Conservation (phyloP, 35 echinoderm and acorn worm species). For the Strongylocentrotus purpuratus region DNA sequence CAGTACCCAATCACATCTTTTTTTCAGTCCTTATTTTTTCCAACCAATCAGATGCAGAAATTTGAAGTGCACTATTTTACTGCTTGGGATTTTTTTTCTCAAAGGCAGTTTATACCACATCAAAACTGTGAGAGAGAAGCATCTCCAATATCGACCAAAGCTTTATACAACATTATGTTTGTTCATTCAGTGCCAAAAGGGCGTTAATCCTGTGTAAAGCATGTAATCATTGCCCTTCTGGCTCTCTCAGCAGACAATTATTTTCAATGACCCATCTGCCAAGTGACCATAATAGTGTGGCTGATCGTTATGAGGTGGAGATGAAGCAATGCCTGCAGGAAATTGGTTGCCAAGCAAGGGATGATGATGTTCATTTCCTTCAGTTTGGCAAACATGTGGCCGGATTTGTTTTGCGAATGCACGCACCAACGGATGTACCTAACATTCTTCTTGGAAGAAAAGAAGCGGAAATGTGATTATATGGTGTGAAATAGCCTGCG, state of each 20-base stretch:
- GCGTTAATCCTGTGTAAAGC: too few relatives aligned
- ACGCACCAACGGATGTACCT: not conserved
- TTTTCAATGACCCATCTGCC: not conserved
- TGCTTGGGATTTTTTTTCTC: too few relatives aligned
- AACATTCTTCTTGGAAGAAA: not conserved
- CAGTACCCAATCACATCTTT: not conserved
- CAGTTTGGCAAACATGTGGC: not conserved
- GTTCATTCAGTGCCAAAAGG: too few relatives aligned
- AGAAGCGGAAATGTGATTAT: not conserved
- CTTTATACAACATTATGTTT: too few relatives aligned
- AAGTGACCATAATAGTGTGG: not conserved
- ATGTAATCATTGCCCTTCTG: too few relatives aligned
- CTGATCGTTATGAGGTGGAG: not conserved
- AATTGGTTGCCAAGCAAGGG: not conserved
- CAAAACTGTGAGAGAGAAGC: too few relatives aligned
- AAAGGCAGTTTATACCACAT: too few relatives aligned
- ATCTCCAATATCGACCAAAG: too few relatives aligned
- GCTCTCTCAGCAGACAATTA: too few relatives aligned
- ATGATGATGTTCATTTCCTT: not conserved
- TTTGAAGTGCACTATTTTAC: too few relatives aligned
- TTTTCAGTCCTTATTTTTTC: not conserved
- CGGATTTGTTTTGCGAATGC: not conserved
- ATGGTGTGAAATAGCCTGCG: not conserved
- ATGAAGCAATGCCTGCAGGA: not conserved
- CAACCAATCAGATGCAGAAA: not conserved